Evolutionary conservation across 1,140 invertebrate species (phyloP), one percentile per base, ranked within the genome.

Genomic region (Pseudomyrmex cubaensis): DNA sequence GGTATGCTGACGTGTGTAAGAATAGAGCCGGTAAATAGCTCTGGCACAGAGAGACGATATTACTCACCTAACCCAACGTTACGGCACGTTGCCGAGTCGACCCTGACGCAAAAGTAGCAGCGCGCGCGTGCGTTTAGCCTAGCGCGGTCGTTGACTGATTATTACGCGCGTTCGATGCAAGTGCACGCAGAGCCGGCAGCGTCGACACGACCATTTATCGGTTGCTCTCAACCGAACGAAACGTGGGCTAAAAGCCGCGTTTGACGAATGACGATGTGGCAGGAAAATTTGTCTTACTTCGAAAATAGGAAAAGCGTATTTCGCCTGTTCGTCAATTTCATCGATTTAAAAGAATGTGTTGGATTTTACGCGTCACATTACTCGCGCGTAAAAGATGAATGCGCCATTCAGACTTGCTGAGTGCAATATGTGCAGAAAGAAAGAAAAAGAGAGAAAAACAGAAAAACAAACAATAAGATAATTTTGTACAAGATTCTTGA

Each of bases 91-190:
- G 87, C 85, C 87, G 89, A 85, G 87, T 64, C 92, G 93, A 93
- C 93, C 93, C 91, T 93, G 93, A 93, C 89, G 92, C 86, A 67
- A 85, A 87, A 88, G 83, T 85, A 88, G 86, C 86, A 72, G 44
- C 52, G 85, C 72, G 82, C 57, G 77, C 13, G 35, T 7, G 35
- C 57, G 48, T 76, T 90, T 86, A 82, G 85, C 84, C 75, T 78
- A 86, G 78, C 85, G 86, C 89, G 82, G 93, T 93, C 93, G 91
- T 93, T 92, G 91, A 92, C 93, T 93, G 92, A 93, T 94, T 93
- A 90, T 92, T 89, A 90, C 90, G 89, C 88, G 82, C 87, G 83
- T 84, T 88, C 87, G 85, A 86, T 85, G 86, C 87, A 87, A 90
- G 83, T 87, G 88, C 85, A 84, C 64, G 74, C n/a, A 56, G 57